Percentiles rank a stretch among this genome's conserved stretches.
These are phyloP conservation scores for Apteryx owenii DNA, from an alignment of 2,113 vertebrate genomes.

Conservation along the genomic window DNA sequence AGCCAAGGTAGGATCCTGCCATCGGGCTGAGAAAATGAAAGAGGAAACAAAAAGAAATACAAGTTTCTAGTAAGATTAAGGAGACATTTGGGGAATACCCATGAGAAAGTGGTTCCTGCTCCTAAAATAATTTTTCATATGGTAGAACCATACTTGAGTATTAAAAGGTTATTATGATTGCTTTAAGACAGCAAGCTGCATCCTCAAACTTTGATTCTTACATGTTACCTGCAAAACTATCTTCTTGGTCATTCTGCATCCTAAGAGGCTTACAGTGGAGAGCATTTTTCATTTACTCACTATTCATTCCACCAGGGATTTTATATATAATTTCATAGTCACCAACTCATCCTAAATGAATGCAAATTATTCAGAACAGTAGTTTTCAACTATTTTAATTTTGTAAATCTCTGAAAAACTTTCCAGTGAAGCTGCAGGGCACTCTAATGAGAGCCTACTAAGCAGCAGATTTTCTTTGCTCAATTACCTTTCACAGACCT, in stretches of 20 bases:
- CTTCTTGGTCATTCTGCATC: neutral
- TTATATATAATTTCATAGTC: neutral
- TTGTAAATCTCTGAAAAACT: neutral
- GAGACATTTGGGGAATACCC: neutral
- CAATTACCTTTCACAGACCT: slow-evolving; percentile 4
- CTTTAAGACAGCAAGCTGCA: neutral
- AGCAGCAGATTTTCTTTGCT: neutral
- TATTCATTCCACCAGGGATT: neutral
- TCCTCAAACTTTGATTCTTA: neutral
- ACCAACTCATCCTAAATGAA: neutral
- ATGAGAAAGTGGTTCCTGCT: neutral
- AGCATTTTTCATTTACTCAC: neutral
- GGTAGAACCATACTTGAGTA: neutral
- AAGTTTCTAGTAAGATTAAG: neutral
- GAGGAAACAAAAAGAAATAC: neutral
- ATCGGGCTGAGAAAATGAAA: neutral
- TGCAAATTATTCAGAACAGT: neutral
- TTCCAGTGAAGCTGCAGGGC: neutral
- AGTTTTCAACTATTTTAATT: slow-evolving; percentile 5
- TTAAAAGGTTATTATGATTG: neutral
- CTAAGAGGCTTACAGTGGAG: neutral
- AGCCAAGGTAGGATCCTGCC: neutral
- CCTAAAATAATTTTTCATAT: neutral
- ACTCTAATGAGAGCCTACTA: neutral
- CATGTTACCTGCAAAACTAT: neutral